Base-by-base conservation (phyloP, 2,888 invertebrate species). In the Halocaridina rubra region DNA sequence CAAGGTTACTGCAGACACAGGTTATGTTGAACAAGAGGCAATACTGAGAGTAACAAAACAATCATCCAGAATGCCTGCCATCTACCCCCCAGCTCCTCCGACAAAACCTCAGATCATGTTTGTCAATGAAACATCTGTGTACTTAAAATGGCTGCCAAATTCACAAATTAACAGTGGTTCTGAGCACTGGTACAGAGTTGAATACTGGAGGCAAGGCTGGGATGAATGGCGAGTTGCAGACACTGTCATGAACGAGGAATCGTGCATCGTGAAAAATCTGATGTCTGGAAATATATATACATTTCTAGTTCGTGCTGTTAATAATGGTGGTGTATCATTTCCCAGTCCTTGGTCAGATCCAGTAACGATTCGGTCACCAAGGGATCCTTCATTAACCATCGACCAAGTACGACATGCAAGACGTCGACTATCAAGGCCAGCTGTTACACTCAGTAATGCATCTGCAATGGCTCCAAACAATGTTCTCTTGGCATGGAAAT, bases 71-170 rank as follows among this genome's bases (percentile, higher is more conserved):
- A 91, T 91, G 89, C 91, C 91, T 69, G 92, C 92, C 39, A 91
- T 91, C 33, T 92, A 93, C 85, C 94, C 95, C 91, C 93, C 94
- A 16, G 94, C 95, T 0, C 94, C 96, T 86, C 93, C 96, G 89
- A 96, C 96, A 3, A 94, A 94, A 1, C 93, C 96, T 29, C 96
- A 96, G 2, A 93, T 94, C 80, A 93, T 94, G 89, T 95, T 93
- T 86, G 91, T 92, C 84, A 90, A 91, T 8, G 95, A 95, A 89
- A 94, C 94, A 27, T 94, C 94, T 74, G 94, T 96, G 59, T 95
- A 95, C 16, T 93, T 97, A 89, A 93, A 94, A 1, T 97, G 97
- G 97, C 94, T 94, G 85, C 94, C 95, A 89, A 95, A 95, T 91
- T 95, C 95, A 90, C 77, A 78, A 32, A 74, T 71, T 39, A 59